Evolutionary conservation across 2,888 invertebrate species (phyloP).

Genomic region (Pseudeuparius sepicola): DNA sequence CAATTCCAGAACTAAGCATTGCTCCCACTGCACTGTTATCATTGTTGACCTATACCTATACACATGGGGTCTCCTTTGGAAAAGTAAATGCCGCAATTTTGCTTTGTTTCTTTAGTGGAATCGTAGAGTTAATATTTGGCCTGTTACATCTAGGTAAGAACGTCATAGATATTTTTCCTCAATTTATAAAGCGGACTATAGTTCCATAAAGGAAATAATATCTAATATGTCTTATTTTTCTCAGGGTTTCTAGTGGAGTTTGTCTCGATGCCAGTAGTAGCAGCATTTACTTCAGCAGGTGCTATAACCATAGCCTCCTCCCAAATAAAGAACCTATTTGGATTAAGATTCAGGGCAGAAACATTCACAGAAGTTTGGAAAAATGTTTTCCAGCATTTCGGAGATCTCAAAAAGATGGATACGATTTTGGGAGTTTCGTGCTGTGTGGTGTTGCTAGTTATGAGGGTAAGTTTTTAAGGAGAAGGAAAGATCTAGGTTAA

Average conservation of each 20-base stretch:
- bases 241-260: conserved; percentile 64
- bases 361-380: conserved; percentile 51
- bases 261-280: conserved; percentile 63
- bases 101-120: conserved; percentile 55
- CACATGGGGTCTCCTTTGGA: conserved; percentile 36
- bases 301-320: conserved; percentile 65
- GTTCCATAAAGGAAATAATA: conserved; percentile 3
- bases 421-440: conserved; percentile 52
- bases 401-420: conserved; percentile 48
- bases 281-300: conserved; percentile 67
- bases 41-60: conserved; percentile 59
- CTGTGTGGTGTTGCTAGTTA: conserved; percentile 47
- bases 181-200: no score
- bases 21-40: conserved; percentile 72
- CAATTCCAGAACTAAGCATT: conserved; percentile 55
- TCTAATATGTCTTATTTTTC: no score
- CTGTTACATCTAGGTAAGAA: conserved; percentile 51
- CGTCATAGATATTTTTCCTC: no score
- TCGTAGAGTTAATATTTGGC: conserved; percentile 54
- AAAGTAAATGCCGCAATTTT: conserved; percentile 52
- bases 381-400: conserved; percentile 45
- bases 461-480: conserved; percentile 45
- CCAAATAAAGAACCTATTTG: conserved; percentile 60
- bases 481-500: not conserved
- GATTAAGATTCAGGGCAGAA: conserved; percentile 50